Evolutionary conservation across 2,888 invertebrate genomes (phyloP), one percentile per base, ranked within the genome.

Genomic region (Drosophila fulvimacula): DNA sequence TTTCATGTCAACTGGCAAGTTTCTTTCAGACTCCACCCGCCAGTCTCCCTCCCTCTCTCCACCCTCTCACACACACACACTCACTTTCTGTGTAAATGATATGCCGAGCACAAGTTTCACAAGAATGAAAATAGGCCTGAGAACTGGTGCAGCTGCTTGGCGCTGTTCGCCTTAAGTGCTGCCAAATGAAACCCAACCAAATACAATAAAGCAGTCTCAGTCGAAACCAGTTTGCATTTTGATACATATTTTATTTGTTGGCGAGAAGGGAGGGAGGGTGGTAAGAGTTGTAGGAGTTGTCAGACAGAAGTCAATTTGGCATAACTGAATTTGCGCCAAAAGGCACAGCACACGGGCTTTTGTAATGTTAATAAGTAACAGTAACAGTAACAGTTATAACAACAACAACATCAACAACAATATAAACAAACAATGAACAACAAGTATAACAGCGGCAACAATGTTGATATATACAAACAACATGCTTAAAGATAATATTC

Each of bases 331-430:
- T 85, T 73, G 32, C 46, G 71, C 82, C 79, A 73, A 76, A 66
- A 79, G 82, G 69, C 82, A 84, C 71, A 62, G 55, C 72, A 71
- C 71, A 84, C 75, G 78, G 69, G 74, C 82, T 85, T 80, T 88
- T 86, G 87, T 86, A 75, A 85, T 85, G 89, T 75, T 87, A 88
- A 85, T 85, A 79, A 73, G 85, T 66, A 79, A 66, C 68, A 67
- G 69, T 51, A 60, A 58, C 49, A 75, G 34, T 63, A 39, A 38
- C 55, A 71, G 27, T 30, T 30, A 58, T 62, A 79, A 53, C 67
- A 55, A 27, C 66, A 72, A 57, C 53, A 68, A 17, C 42, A 67
- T 55, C 24, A 61, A 51, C 11, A 66, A 44, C 51, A 64, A 56
- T 21, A 49, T 41, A 19, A 38, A 27, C 24, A 52, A 52, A 52